These are phyloP conservation scores for Avahi laniger DNA, from an alignment of 2,797 vertebrate genomes.

Conservation along the genomic window DNA sequence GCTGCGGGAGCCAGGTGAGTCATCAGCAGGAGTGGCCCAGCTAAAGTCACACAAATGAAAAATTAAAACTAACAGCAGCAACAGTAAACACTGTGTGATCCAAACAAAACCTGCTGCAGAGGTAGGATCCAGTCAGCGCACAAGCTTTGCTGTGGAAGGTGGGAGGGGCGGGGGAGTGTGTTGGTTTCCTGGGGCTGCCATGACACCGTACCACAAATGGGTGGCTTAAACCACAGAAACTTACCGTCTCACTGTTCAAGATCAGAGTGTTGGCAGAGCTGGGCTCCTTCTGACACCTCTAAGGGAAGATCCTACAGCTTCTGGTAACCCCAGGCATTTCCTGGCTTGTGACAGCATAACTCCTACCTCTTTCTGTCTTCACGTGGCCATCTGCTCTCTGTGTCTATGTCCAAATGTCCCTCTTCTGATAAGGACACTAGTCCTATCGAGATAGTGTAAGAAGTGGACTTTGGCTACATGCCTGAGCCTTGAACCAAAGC, in stretches of 20 bases:
- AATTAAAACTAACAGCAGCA: background rate
- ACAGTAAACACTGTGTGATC: background rate
- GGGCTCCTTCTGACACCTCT: background rate
- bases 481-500: background rate
- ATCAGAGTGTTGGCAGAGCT: background rate
- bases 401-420: background rate
- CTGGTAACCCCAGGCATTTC: background rate
- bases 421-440: background rate
- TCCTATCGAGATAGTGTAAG: background rate
- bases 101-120: background rate
- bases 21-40: background rate
- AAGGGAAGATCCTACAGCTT: background rate
- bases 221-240: background rate
- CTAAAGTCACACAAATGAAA: background rate
- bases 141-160: background rate
- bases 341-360: background rate
- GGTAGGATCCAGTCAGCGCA: rapidly evolving
- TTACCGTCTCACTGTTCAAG: background rate
- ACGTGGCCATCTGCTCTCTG: background rate
- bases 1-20: background rate
- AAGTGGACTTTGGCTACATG: background rate
- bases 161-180: rapidly evolving
- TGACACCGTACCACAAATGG: background rate
- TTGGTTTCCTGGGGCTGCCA: background rate
- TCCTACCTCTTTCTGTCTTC: background rate